Evolutionary conservation across 2,797 vertebrate species (phyloP).

Genomic region (Orientallactaga sibirica): DNA sequence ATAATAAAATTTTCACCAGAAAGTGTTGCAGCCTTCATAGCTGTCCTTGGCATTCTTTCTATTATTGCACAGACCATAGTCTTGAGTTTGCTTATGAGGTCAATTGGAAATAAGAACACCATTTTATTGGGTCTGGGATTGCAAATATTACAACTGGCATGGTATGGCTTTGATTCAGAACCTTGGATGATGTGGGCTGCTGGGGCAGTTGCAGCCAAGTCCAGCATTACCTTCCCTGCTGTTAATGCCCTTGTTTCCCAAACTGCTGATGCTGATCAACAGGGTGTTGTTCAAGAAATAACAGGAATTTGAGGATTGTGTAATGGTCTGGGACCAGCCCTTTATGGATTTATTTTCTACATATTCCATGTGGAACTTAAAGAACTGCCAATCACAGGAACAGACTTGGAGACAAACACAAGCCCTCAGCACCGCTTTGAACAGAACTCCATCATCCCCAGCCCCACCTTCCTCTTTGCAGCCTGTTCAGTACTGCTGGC

Average conservation of each 20-base stretch:
- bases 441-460: no score
- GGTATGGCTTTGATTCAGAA: constrained; percentile 94
- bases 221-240: no score
- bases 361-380: no score
- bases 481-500: no score
- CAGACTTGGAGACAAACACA: no score
- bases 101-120: constrained; percentile 95
- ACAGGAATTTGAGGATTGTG: no score
- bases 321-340: no score
- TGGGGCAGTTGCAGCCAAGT: no score
- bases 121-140: constrained; percentile 94
- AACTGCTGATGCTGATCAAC: constrained; percentile 93
- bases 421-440: no score
- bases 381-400: no score
- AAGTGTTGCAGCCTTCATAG: constrained; percentile 94
- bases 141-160: constrained; percentile 94
- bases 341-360: no score
- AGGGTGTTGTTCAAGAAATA: constrained; percentile 82
- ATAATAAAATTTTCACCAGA: constrained; percentile 94
- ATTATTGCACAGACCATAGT: constrained; percentile 94
- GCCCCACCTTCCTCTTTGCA: no score
- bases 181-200: constrained; percentile 72
- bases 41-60: constrained; percentile 93
- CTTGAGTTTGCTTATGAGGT: constrained; percentile 94
- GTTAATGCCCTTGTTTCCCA: constrained; percentile 90